These are phyloP conservation scores for Amiota mariae DNA, from an alignment of 2,888 invertebrate genomes.

Conservation along the genomic window DNA sequence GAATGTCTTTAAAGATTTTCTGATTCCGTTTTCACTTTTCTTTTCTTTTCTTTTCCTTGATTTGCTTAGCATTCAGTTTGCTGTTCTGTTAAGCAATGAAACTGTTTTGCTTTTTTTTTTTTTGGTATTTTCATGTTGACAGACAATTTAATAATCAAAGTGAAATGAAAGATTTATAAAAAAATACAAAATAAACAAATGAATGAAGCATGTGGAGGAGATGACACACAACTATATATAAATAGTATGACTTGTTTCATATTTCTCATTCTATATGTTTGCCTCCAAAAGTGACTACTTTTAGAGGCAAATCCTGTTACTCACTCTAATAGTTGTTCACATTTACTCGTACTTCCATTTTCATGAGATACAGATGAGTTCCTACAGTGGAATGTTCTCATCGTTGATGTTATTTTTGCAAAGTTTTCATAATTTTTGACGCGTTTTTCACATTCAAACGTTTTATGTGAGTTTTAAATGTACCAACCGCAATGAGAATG, in stretches of 20 bases:
- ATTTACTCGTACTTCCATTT: background rate
- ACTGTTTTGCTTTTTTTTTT: no score
- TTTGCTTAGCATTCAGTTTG: background rate
- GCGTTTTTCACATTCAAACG: conserved; percentile 37
- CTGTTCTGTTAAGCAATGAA: background rate
- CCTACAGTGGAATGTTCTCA: conserved; percentile 4
- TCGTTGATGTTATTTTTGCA: background rate
- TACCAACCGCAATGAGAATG: background rate
- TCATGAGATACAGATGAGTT: background rate
- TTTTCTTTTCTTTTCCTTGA: no score
- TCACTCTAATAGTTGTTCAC: no score
- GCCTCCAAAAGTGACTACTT: background rate
- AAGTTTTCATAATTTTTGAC: conserved; percentile 35
- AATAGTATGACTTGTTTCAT: background rate
- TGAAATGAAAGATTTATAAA: conserved; percentile 12
- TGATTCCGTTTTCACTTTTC: background rate
- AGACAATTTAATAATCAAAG: conserved; percentile 31
- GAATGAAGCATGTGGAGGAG: background rate
- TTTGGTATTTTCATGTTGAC: conserved; percentile 2
- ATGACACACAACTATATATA: background rate
- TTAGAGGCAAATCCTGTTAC: background rate
- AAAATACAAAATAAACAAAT: conserved; percentile 9
- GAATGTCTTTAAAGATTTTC: conserved; percentile 19
- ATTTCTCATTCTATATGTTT: conserved; percentile 15
- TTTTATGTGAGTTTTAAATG: conserved; percentile 28